Evolutionary conservation across 2,113 vertebrate species (phyloP).

Genomic region (Oxyura jamaicensis): DNA sequence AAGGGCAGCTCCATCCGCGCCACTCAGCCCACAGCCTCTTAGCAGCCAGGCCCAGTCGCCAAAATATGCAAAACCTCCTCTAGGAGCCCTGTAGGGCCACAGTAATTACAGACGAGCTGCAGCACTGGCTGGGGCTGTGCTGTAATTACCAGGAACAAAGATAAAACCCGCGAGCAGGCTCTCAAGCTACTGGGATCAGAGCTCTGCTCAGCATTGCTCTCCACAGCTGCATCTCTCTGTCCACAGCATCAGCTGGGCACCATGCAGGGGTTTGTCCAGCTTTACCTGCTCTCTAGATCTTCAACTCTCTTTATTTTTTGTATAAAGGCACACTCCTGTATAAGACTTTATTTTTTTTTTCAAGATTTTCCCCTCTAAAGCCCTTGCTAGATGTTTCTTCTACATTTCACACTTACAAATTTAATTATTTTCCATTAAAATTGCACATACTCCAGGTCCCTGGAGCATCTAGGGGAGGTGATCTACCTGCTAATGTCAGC

Average conservation of each 20-base stretch:
- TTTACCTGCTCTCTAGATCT: not conserved
- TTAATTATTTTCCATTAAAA: not conserved
- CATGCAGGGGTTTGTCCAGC: rapidly evolving
- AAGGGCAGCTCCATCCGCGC: not conserved
- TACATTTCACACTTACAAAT: not conserved
- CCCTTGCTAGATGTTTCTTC: not conserved
- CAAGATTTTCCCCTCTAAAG: not conserved
- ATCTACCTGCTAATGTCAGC: not conserved
- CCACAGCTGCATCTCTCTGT: rapidly evolving
- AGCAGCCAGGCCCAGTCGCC: not conserved
- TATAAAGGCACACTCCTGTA: not conserved
- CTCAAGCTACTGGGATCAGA: not conserved
- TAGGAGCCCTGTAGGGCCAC: not conserved
- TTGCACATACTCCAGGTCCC: not conserved
- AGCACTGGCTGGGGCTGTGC: not conserved
- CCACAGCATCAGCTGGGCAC: not conserved
- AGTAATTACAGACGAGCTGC: not conserved
- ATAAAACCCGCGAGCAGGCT: not conserved
- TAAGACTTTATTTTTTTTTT: not conserved
- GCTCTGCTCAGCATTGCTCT: not conserved
- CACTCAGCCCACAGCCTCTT: not conserved
- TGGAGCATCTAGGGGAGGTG: not conserved
- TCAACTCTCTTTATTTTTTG: not conserved
- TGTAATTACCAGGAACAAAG: not conserved
- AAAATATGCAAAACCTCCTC: not conserved